phyloP scores from a whole-genome alignment of 2,888 invertebrate genomes.

The Listrodromus nycthemerus region DNA sequence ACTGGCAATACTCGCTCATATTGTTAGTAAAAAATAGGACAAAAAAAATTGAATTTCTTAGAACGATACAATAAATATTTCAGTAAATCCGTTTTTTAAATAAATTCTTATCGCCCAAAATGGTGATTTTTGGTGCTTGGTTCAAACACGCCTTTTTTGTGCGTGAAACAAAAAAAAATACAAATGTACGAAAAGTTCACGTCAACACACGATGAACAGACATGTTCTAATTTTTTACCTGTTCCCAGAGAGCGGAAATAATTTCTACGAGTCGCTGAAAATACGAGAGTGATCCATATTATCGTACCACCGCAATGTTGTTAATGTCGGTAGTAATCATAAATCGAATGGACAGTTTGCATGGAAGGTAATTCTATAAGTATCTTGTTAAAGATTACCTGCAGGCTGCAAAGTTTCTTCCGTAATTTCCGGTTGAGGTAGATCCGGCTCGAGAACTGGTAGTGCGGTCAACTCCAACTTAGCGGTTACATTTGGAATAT shows the following conservation, averaged over 20 bases:
- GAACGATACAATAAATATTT: too few species aligned
- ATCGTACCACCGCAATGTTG: background rate
- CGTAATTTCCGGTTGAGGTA: conserved; percentile 77
- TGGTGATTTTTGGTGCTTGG: background rate
- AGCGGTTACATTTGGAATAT: conserved; percentile 82
- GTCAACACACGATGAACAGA: background rate
- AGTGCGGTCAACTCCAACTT: conserved; percentile 84
- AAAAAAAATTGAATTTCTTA: too few species aligned
- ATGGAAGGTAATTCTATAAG: background rate
- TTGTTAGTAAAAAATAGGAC: background rate
- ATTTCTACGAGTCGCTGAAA: conserved; percentile 77
- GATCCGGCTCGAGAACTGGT: conserved; percentile 82
- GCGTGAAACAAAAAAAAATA: conserved; percentile 30
- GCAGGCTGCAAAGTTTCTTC: conserved; percentile 75
- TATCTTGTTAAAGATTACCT: conserved; percentile 70
- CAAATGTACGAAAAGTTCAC: conserved; percentile 12
- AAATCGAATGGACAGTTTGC: background rate
- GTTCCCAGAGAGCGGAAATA: conserved; percentile 72
- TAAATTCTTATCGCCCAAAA: background rate
- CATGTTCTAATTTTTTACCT: conserved; percentile 72
- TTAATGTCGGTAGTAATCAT: background rate
- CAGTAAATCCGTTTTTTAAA: background rate
- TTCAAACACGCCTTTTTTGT: too few species aligned
- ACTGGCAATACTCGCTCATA: background rate
- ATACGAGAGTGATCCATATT: conserved; percentile 66